Base-by-base conservation (phyloP, 2,888 invertebrate species). In the Omphaloscelis lunosa region DNA sequence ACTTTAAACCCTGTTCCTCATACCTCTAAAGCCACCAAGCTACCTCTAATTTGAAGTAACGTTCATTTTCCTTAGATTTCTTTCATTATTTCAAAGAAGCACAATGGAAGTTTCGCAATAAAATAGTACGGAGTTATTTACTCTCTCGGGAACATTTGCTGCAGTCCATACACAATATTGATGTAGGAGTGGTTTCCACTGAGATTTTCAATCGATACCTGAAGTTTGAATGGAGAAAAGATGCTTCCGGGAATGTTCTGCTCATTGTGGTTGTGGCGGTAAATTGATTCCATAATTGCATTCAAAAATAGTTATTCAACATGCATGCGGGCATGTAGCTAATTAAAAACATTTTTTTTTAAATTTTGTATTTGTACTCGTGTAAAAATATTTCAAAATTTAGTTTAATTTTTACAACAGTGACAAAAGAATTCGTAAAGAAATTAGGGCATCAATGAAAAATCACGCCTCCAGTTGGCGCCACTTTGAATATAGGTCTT, bases 81-180 rank as follows among this genome's bases (percentile, higher is more conserved):
- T 77, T 88, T 86, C 78, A 82, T 86, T 82, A 84, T 86, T 80
- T 67, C 67, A 75, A 78, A 78, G 80, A 74, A 85, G 48, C 39
- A 84, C 78, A 83, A 80, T 83, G 48, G 70, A 83, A 77, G 83
- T 88, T 89, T 88, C 75, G 84, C 88, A 86, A 87, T 86, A 89
- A 89, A 88, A 89, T 84, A 88, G 83, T 72, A 75, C 72, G 66
- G 83, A 82, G 86, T 80, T 89, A 88, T 90, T 88, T 88, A 82
- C 78, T 86, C 82, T 83, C 79, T 6, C 12, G 79, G 71, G 79
- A 79, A 51, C 79, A 77, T 74, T 83, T 72, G 79, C 75, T 71
- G 79, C 72, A 73, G 66, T 56, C 77, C 74, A 68, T 84, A 82
- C 77, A 85, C 73, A 71, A 81, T 85, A 83, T 85, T 82, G 84